These are phyloP conservation scores for Glossophaga mutica DNA, from an alignment of 2,797 vertebrate genomes.

Conservation along the genomic window DNA sequence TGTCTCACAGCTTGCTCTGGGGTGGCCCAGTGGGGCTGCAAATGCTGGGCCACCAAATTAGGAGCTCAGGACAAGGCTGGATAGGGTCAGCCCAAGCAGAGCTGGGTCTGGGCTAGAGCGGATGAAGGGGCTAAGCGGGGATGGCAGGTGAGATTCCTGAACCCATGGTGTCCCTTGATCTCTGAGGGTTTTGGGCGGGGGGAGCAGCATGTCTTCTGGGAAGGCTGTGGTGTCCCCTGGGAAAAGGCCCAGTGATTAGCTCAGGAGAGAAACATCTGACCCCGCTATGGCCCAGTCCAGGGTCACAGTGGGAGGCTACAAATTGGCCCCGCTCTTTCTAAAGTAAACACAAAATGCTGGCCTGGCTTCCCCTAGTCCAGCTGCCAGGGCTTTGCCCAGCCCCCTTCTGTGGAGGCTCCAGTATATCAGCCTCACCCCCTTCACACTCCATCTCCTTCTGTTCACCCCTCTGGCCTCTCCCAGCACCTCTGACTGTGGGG, in stretches of 20 bases:
- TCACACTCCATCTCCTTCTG: neutral
- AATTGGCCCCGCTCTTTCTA: neutral
- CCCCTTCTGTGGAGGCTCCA: neutral
- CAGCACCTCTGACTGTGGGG: neutral
- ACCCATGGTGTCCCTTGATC: neutral
- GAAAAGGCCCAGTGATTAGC: constrained; percentile 48
- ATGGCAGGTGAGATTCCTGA: neutral
- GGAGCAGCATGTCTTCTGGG: constrained; percentile 42
- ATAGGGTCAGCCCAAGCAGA: neutral
- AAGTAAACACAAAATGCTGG: neutral
- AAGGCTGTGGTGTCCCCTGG: constrained; percentile 51
- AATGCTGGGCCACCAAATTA: constrained; percentile 41
- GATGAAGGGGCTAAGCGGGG: neutral
- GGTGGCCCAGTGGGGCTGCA: constrained; percentile 54
- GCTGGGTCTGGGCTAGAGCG: neutral
- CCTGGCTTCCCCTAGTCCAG: neutral
- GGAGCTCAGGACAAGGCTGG: neutral
- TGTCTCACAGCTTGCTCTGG: neutral
- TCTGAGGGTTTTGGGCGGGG: neutral
- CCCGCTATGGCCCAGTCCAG: neutral
- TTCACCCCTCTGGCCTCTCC: neutral
- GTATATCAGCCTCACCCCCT: neutral
- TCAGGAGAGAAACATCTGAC: constrained; percentile 60
- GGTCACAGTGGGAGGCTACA: constrained; percentile 36
- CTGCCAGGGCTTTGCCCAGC: neutral